Evolutionary conservation across 2,113 vertebrate species (phyloP), one percentile per base, ranked within the genome.

Genomic region (Dinomys branickii): DNA sequence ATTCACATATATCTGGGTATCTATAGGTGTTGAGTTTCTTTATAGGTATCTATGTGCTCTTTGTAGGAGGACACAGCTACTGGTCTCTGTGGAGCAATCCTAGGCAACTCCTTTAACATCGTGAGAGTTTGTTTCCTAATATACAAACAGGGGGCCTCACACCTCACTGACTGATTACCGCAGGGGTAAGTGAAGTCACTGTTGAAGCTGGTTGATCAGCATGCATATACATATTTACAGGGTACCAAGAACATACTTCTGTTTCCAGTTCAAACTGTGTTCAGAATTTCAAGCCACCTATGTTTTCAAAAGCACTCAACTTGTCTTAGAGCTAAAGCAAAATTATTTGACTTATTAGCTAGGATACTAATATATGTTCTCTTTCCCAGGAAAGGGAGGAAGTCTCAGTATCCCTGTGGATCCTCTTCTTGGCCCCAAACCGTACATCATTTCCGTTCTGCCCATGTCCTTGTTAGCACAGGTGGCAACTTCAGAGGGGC

Each of bases 251-350:
- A 75, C 3, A 22, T 38, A 35, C 50, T 63, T 82, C 10, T 67
- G 30, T 17, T 50, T 93, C 85, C 71, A 83, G 65, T 85, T 81
- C 59, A 38, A 61, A 63, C 24, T 78, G 33, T 20, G 30, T 61
- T 94, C 90, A 81, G 35, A 67, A 94, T 88, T 81, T 69, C 56
- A 88, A 82, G 69, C 41, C n/a, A 85, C 30, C 78, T 63, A 1
- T 28, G 24, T 82, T 78, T 71, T 96, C 44, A 89, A 88, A 90
- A 91, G 22, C 26, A n/a, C 50, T 82, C 69, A 82, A 75, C 11
- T 16, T 17, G 28, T 77, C 13, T 47, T 47, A n/a, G 30, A n/a
- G n/a, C 90, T 10, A 19, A 91, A 85, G 67, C n/a, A 85, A 81
- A 69, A 63, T 67, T 38, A 67, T 63, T 54, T 84, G 38, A 81